Evolutionary conservation across 1,140 invertebrate genomes (phyloP).

Genomic region (Nylanderia fulva): DNA sequence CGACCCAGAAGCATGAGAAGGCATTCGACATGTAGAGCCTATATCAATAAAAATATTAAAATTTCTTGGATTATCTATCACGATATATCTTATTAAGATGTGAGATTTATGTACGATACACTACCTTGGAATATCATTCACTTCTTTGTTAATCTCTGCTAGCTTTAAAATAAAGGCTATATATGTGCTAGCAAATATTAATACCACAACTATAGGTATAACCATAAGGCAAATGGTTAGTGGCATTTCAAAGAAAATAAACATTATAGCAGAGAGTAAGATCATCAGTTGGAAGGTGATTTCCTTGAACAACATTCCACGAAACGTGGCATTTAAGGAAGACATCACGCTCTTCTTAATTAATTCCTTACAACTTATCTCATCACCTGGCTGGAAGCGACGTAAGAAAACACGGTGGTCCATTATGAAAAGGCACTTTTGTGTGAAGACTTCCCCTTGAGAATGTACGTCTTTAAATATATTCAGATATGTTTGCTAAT

Average conservation of each 20-base stretch:
- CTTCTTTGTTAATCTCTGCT: constrained; percentile 82
- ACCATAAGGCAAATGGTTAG: constrained; percentile 84
- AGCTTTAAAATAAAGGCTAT: constrained; percentile 82
- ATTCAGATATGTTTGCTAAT: not conserved
- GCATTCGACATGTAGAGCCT: constrained; percentile 85
- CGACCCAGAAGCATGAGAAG: constrained; percentile 86
- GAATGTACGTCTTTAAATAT: not conserved
- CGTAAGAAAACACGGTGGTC: constrained; percentile 84
- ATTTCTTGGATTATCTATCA: not conserved
- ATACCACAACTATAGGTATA: constrained; percentile 83
- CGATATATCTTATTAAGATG: too few relatives aligned
- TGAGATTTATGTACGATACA: not conserved
- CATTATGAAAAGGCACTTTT: constrained; percentile 70
- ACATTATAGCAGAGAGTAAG: constrained; percentile 85
- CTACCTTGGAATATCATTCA: constrained; percentile 83
- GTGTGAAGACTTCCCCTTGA: not conserved
- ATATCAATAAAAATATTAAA: constrained; percentile 38
- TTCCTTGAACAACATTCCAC: constrained; percentile 84
- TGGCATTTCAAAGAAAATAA: constrained; percentile 86
- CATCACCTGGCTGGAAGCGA: constrained; percentile 84
- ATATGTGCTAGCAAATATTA: constrained; percentile 84
- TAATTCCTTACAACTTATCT: constrained; percentile 82
- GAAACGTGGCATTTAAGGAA: constrained; percentile 83
- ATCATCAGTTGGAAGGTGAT: constrained; percentile 86
- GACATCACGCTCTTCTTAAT: constrained; percentile 84